Evolutionary conservation across 2,113 vertebrate genomes (phyloP).

Genomic region (Pholis gunnellus): DNA sequence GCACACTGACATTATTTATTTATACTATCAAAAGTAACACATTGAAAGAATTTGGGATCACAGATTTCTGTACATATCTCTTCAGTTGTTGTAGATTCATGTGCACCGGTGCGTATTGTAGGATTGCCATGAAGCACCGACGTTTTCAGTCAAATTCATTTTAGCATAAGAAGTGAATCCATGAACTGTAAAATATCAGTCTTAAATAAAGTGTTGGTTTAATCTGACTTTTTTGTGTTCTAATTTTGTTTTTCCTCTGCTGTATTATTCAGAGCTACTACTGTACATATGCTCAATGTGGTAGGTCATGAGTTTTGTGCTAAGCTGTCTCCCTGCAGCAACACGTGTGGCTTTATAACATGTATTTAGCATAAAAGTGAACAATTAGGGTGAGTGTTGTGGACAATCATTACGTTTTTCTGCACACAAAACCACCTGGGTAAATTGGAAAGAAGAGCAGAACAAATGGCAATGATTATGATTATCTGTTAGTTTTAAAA

Average conservation of each 20-base stretch:
- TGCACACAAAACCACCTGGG: not conserved
- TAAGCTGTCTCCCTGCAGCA: not conserved
- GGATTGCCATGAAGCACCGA: not conserved
- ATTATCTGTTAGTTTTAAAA: conserved; percentile 28
- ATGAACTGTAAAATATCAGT: conserved; percentile 57
- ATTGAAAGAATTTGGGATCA: conserved; percentile 38
- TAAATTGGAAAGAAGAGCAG: conserved; percentile 19
- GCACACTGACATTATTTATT: conserved; percentile 56
- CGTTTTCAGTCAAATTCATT: conserved; percentile 45
- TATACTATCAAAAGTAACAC: conserved; percentile 37
- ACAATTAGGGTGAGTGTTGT: not conserved
- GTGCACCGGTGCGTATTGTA: conserved; percentile 40
- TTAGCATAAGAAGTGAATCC: conserved; percentile 28
- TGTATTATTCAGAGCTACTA: not conserved
- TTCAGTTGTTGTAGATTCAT: conserved; percentile 25
- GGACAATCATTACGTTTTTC: not conserved
- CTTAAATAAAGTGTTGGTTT: conserved; percentile 75
- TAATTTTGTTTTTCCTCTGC: not conserved
- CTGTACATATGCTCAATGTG: not conserved
- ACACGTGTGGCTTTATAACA: conserved; percentile 22
- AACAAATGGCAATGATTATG: conserved; percentile 17
- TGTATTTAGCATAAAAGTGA: conserved; percentile 7
- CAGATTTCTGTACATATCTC: conserved; percentile 46
- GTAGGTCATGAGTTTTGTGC: conserved; percentile 1
- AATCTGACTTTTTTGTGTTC: not conserved